These are phyloP conservation scores for Acromyrmex echinatior DNA, from an alignment of 1,140 invertebrate species.

Conservation along the genomic window DNA sequence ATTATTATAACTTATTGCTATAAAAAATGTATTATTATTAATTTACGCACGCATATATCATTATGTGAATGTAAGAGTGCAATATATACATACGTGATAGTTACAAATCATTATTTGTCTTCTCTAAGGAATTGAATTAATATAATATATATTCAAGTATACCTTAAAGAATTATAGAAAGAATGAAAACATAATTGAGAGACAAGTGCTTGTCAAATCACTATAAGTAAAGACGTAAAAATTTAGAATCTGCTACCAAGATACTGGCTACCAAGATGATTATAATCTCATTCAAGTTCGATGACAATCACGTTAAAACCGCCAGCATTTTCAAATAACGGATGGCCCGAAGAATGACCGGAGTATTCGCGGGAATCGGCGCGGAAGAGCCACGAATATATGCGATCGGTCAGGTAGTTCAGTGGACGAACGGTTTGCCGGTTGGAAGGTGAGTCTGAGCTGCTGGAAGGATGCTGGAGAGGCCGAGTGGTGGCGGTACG, in stretches of 20 bases:
- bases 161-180: neutral
- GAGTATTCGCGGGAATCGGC: constrained; percentile 40
- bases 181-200: constrained; percentile 5
- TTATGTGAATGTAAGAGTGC: neutral
- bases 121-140: neutral
- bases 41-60: no score
- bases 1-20: neutral
- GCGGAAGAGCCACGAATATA: constrained; percentile 29
- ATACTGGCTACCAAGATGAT: no score
- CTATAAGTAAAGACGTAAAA: neutral
- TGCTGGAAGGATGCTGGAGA: constrained; percentile 81
- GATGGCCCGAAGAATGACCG: constrained; percentile 43
- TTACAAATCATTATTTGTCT: neutral
- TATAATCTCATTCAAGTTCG: neutral
- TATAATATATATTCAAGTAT: neutral
- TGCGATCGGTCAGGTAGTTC: constrained; percentile 78
- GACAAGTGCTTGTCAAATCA: neutral
- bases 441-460: constrained; percentile 71
- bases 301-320: neutral
- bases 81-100: neutral
- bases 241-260: neutral
- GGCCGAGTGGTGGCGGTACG: constrained; percentile 84
- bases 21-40: constrained; percentile 12
- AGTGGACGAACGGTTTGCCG: constrained; percentile 78
- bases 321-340: neutral